Percentiles rank a stretch among this genome's conserved stretches.
Conservation (phyloP, 1,140 invertebrate genomes). For the Drosophila bocki region DNA sequence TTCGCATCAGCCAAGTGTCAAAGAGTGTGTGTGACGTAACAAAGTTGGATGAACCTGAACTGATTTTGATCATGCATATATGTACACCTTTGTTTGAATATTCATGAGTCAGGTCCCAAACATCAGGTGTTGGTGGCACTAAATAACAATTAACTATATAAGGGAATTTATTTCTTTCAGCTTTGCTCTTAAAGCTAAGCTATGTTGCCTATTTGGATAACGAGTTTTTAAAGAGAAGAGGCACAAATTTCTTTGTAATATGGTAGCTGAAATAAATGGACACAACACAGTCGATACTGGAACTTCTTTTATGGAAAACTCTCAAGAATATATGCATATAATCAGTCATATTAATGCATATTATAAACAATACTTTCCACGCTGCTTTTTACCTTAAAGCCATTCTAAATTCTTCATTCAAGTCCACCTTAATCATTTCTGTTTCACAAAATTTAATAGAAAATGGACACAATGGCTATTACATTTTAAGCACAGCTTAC, state of each 20-base stretch:
- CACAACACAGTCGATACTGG: background rate
- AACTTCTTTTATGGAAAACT: background rate
- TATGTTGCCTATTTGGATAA: slow-evolving; percentile 52
- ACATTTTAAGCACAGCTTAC: background rate
- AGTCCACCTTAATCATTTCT: background rate
- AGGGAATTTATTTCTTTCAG: slow-evolving; percentile 28
- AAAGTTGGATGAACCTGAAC: slow-evolving; percentile 33
- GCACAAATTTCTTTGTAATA: slow-evolving; percentile 38
- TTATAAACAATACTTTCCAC: background rate
- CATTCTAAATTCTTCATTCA: background rate
- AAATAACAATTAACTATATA: slow-evolving; percentile 77
- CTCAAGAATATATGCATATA: background rate
- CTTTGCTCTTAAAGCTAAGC: slow-evolving; percentile 9
- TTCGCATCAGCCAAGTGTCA: slow-evolving; percentile 26
- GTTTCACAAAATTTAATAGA: background rate
- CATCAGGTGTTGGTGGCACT: slow-evolving; percentile 70
- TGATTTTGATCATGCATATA: slow-evolving; percentile 5
- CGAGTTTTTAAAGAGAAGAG: slow-evolving; percentile 59
- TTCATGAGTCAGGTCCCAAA: slow-evolving; percentile 51
- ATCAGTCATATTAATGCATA: background rate
- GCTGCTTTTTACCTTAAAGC: background rate
- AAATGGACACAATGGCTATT: background rate
- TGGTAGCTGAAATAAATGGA: background rate
- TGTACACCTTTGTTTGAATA: slow-evolving; percentile 33
- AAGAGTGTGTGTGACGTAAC: slow-evolving; percentile 51